Evolutionary conservation across 1,140 invertebrate species (phyloP).

Genomic region (Tribolium castaneum): DNA sequence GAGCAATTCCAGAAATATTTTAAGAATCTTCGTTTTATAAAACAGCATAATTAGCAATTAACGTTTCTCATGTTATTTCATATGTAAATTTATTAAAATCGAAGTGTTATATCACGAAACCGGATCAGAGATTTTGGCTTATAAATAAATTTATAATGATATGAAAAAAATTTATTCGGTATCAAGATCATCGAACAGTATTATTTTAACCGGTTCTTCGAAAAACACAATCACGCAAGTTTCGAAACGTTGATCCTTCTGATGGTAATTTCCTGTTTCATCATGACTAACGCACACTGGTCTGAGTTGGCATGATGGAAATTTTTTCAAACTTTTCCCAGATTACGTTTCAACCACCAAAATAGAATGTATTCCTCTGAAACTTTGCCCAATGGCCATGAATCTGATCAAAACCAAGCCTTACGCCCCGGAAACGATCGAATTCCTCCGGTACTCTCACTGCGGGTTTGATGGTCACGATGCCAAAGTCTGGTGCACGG

Average conservation of each 20-base stretch:
- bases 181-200: background rate
- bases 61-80: background rate
- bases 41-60: background rate
- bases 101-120: background rate
- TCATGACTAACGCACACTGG: background rate
- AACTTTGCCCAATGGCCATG: slow-evolving; percentile 44
- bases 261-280: background rate
- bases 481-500: slow-evolving; percentile 38
- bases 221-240: background rate
- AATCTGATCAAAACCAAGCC: slow-evolving; percentile 43
- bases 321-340: slow-evolving; percentile 13
- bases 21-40: background rate
- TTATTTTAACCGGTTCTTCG: background rate
- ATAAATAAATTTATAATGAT: background rate
- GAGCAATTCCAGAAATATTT: background rate
- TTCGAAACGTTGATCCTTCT: background rate
- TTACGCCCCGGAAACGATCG: slow-evolving; percentile 39
- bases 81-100: background rate
- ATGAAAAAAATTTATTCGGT: background rate
- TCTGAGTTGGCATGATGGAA: background rate
- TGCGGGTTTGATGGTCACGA: slow-evolving; percentile 33
- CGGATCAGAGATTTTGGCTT: background rate
- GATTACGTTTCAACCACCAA: slow-evolving; percentile 15
- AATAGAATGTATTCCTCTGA: slow-evolving; percentile 47
- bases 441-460: slow-evolving; percentile 35